A percentile compares a stretch with the other conserved stretches of the same genome.
phyloP scores from a whole-genome alignment of 2,797 vertebrate genomes.

The Spinus pinus region DNA sequence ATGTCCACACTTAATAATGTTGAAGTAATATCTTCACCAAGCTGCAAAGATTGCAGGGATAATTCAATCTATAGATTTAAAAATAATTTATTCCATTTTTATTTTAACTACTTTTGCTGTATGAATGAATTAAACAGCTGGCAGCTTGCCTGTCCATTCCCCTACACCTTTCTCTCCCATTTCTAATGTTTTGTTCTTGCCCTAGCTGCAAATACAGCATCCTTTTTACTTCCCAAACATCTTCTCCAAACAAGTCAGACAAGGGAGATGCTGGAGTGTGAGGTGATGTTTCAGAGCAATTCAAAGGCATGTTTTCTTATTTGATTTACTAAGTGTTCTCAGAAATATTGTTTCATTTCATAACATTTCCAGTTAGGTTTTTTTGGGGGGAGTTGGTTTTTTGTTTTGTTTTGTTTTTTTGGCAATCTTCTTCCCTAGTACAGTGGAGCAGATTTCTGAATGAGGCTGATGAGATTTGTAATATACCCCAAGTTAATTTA shows the following conservation, averaged over 20 bases:
- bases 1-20: neutral
- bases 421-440: constrained; percentile 3
- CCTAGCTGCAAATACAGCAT: neutral
- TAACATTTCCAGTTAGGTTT: neutral
- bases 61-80: constrained; percentile 60
- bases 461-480: constrained; percentile 80
- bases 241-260: neutral
- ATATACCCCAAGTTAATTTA: constrained; percentile 84
- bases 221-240: neutral
- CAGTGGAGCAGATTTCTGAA: constrained; percentile 66
- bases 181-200: neutral
- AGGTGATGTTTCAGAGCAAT: constrained; percentile 30
- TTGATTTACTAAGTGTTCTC: constrained; percentile 1
- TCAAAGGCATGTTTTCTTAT: neutral
- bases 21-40: constrained; percentile 24
- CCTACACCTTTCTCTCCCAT: neutral
- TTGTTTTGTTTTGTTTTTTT: neutral
- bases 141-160: constrained; percentile 44
- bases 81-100: constrained; percentile 60
- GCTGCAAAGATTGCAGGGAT: constrained; percentile 25
- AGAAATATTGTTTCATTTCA: constrained; percentile 15
- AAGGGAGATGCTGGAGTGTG: neutral
- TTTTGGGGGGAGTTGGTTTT: neutral
- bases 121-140: constrained; percentile 54
- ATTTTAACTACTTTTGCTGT: constrained; percentile 44